Evolutionary conservation across 2,888 invertebrate species (phyloP), one percentile per base, ranked within the genome.

Genomic region (Xestoiulus laeticollis): DNA sequence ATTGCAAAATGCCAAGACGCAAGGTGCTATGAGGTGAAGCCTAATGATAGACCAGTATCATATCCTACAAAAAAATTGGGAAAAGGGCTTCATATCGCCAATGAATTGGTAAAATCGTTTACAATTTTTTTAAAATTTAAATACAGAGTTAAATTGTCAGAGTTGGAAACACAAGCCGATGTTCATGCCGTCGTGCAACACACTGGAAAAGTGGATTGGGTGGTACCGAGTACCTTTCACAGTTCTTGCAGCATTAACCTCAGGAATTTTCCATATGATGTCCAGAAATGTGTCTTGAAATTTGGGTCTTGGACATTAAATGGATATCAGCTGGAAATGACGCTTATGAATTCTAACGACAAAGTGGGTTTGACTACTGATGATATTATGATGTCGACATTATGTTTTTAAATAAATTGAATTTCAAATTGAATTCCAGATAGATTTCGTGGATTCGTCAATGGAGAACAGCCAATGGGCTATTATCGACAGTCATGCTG

Each of bases 401-500:
- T 5, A 38, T 38, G 5, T 38, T 38, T 38, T 38, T 38, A 19
- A 48, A 16, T 19, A 48, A 48, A 16, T 16, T 14, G 48, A 48
- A 19, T 48, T 14, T 48, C 19, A 48, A 48, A 48, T 48, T 48
- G 1, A 38, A 16, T 32, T 85, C 1, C 85, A 88, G 86, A 26
- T 86, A 19, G 85, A 78, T 1, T 78, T 86, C 86, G 1, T 38
- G 16, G 38, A 86, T n/a, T 68, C 38, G 1, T 88, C 78, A 26
- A 86, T 86, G 22, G 16, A n/a, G 19, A 87, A 87, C 44, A 88
- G 43, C 86, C 86, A 86, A 85, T 88, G 88, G 88, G 88, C 86
- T 22, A 22, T 88, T 19, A 38, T 86, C 32, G 85, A 33, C 19
- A 88, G 32, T 22, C 32, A 22, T 19, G 43, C 86, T 14, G 30